phyloP scores from a whole-genome alignment of 2,113 vertebrate genomes.

The Nyctibius bracteatus region DNA sequence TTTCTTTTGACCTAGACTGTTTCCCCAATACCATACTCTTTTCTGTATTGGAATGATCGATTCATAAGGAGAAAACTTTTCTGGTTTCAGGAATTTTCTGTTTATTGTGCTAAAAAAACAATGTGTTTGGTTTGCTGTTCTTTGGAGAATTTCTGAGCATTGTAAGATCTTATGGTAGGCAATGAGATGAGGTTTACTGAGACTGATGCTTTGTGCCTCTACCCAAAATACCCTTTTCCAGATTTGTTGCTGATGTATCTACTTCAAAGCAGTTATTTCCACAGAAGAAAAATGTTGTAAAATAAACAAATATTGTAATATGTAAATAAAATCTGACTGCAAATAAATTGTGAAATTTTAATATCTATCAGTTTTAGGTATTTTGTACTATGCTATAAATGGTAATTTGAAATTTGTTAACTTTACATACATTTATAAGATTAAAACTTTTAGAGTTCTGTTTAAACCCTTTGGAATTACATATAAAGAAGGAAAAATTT shows the following conservation, averaged over 20 bases:
- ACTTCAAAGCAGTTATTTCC: neutral
- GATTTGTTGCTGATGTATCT: neutral
- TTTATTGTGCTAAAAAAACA: neutral
- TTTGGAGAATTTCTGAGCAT: neutral
- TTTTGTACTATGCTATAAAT: neutral
- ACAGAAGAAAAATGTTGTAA: neutral
- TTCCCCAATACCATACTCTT: neutral
- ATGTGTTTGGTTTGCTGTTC: neutral
- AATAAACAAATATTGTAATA: neutral
- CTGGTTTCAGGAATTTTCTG: neutral
- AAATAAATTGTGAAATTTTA: neutral
- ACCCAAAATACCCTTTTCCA: neutral
- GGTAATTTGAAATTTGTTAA: neutral
- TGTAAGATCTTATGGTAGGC: neutral
- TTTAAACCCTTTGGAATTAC: neutral
- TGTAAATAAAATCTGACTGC: neutral
- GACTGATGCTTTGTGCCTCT: neutral
- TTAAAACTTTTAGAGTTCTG: neutral
- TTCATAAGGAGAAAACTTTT: neutral
- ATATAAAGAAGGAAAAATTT: neutral
- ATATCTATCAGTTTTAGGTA: neutral
- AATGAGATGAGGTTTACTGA: neutral
- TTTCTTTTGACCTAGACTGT: neutral
- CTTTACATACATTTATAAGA: neutral
- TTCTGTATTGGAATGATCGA: neutral